phyloP scores from a whole-genome alignment of 2,888 invertebrate genomes.

The Eilema griseolum region DNA sequence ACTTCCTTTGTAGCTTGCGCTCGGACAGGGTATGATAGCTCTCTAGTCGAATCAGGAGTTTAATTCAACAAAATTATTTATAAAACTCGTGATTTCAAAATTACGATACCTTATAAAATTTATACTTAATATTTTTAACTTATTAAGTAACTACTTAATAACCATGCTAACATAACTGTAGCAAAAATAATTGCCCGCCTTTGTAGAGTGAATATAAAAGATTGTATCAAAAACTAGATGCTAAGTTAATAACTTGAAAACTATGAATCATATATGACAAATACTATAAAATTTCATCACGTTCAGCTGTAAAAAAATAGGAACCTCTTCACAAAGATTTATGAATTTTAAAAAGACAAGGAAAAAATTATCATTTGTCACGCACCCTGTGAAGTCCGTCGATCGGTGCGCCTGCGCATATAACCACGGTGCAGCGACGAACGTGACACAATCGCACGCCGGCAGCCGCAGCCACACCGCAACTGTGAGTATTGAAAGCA shows the following conservation, averaged over 20 bases:
- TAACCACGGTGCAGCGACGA: slow-evolving; percentile 66
- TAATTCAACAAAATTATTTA: no score
- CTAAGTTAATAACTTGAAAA: not conserved
- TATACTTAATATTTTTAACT: no score
- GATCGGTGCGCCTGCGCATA: slow-evolving; percentile 71
- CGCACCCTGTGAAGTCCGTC: slow-evolving; percentile 69
- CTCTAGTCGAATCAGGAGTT: no score
- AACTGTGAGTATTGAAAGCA: slow-evolving; percentile 71
- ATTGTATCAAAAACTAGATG: not conserved
- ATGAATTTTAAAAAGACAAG: slow-evolving; percentile 8
- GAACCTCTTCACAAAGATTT: not conserved
- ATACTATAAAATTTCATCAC: not conserved
- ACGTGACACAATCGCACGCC: slow-evolving; percentile 72
- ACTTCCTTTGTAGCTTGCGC: not conserved
- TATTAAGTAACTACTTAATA: no score
- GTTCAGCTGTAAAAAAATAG: not conserved
- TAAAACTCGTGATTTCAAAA: no score
- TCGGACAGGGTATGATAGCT: no score
- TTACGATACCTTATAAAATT: no score
- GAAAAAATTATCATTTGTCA: slow-evolving; percentile 46
- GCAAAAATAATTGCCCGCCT: not conserved
- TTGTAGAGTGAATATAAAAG: not conserved
- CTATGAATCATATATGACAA: not conserved
- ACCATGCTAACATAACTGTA: no score
- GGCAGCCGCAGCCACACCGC: slow-evolving; percentile 63